Conservation (phyloP, 2,888 invertebrate genomes). For the Acanthopleura granulata region DNA sequence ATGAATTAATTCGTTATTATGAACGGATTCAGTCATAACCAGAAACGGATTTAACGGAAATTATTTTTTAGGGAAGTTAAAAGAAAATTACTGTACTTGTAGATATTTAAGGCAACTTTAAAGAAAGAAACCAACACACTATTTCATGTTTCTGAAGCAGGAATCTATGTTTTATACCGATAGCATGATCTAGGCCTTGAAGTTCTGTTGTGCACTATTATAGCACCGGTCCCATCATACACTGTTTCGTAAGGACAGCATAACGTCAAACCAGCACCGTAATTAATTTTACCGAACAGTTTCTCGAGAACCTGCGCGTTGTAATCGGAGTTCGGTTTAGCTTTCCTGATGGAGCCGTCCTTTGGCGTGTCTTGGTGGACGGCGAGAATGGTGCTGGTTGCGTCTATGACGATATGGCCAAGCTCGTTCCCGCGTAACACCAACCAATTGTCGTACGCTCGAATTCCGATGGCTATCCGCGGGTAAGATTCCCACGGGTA, state of each 20-base stretch:
- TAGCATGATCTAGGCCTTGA: too few relatives aligned
- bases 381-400: conserved; percentile 48
- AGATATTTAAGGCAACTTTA: too few relatives aligned
- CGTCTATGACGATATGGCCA: conserved; percentile 47
- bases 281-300: conserved; percentile 41
- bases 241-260: conserved; percentile 29
- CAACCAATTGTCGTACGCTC: conserved; percentile 61
- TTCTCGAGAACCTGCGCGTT: conserved; percentile 44
- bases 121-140: too few relatives aligned
- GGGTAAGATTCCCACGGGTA: conserved; percentile 57
- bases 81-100: too few relatives aligned
- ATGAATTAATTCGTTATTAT: too few relatives aligned
- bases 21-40: too few relatives aligned
- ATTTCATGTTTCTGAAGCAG: too few relatives aligned
- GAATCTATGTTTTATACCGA: too few relatives aligned
- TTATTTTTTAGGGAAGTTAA: too few relatives aligned
- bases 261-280: conserved; percentile 44
- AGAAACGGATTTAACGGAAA: too few relatives aligned
- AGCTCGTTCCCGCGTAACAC: conserved; percentile 46
- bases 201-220: too few relatives aligned
- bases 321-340: conserved; percentile 42
- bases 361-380: conserved; percentile 57
- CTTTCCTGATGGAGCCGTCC: conserved; percentile 50
- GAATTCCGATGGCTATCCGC: conserved; percentile 56
- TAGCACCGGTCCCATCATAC: background rate